These are phyloP conservation scores for Amiota mariae DNA, from an alignment of 2,888 invertebrate species.

Conservation along the genomic window DNA sequence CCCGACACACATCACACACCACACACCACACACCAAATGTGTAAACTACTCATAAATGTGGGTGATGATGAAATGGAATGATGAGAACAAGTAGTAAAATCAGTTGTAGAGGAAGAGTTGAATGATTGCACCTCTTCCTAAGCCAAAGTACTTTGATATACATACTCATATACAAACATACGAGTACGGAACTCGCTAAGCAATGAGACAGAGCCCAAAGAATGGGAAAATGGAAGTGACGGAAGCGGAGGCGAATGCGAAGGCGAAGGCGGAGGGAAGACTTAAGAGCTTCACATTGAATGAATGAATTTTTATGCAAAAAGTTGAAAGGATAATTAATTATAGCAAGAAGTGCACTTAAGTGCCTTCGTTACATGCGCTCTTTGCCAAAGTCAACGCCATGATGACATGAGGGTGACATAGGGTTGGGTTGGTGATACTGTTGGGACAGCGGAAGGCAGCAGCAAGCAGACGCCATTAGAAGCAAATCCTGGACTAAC, in stretches of 20 bases:
- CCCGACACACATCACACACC: slow-evolving; percentile 22
- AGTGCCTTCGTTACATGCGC: slow-evolving; percentile 60
- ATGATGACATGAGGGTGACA: slow-evolving; percentile 1
- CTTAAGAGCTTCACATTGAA: slow-evolving; percentile 5
- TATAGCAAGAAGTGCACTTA: slow-evolving; percentile 69
- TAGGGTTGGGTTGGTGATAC: slow-evolving; percentile 1
- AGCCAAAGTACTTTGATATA: not conserved
- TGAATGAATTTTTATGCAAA: slow-evolving; percentile 65
- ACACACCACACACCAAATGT: not conserved
- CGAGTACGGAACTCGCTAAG: not conserved
- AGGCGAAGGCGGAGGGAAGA: not conserved
- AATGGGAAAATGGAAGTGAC: not conserved
- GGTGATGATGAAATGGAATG: not conserved
- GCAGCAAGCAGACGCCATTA: slow-evolving; percentile 50
- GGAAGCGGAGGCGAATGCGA: not conserved
- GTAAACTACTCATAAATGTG: not conserved
- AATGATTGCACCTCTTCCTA: not conserved
- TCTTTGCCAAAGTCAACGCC: slow-evolving; percentile 28
- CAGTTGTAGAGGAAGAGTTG: too few relatives aligned
- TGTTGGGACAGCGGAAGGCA: slow-evolving; percentile 16
- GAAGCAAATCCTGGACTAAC: slow-evolving; percentile 56
- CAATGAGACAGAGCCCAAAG: not conserved
- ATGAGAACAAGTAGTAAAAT: not conserved
- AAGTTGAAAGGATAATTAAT: slow-evolving; percentile 68
- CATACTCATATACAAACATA: not conserved